These are phyloP conservation scores for Hippoglossus hippoglossus DNA, from an alignment of 2,797 vertebrate genomes.

Conservation along the genomic window DNA sequence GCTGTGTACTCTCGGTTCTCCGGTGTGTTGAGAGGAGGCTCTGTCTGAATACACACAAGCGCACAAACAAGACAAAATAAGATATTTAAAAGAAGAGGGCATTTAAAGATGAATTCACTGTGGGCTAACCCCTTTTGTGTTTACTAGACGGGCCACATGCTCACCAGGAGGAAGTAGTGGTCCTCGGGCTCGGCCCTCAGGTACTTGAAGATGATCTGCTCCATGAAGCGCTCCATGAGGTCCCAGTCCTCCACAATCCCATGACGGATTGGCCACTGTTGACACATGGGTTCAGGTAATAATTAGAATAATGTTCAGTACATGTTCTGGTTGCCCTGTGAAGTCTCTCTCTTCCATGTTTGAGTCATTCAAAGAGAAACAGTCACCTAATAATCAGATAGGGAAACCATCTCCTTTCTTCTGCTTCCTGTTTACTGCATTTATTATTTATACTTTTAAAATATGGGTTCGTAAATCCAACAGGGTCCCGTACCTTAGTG, in stretches of 20 bases:
- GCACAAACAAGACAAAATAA: neutral
- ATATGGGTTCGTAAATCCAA: too few relatives aligned
- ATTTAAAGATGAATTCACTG: neutral
- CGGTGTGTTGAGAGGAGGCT: slow-evolving; percentile 93
- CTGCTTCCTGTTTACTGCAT: neutral
- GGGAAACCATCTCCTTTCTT: neutral
- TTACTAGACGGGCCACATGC: neutral
- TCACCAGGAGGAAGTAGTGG: slow-evolving; percentile 96
- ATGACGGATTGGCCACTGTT: slow-evolving; percentile 96
- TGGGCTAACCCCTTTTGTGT: neutral
- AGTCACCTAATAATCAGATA: neutral
- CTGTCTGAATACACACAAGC: slow-evolving; percentile 77
- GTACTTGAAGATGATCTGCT: slow-evolving; percentile 98
- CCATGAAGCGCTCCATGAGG: slow-evolving; percentile 98
- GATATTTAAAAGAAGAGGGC: neutral
- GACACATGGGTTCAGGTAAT: neutral
- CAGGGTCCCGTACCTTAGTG: slow-evolving; percentile 88
- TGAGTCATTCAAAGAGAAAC: too few relatives aligned
- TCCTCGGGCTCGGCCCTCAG: slow-evolving; percentile 97
- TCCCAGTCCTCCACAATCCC: slow-evolving; percentile 99
- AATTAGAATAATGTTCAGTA: neutral
- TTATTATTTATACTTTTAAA: neutral
- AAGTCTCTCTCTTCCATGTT: neutral
- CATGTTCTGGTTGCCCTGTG: neutral
- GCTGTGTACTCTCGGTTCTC: slow-evolving; percentile 96